These are phyloP conservation scores for Cepaea hortensis DNA, from an alignment of 2,888 invertebrate species.

Conservation along the genomic window DNA sequence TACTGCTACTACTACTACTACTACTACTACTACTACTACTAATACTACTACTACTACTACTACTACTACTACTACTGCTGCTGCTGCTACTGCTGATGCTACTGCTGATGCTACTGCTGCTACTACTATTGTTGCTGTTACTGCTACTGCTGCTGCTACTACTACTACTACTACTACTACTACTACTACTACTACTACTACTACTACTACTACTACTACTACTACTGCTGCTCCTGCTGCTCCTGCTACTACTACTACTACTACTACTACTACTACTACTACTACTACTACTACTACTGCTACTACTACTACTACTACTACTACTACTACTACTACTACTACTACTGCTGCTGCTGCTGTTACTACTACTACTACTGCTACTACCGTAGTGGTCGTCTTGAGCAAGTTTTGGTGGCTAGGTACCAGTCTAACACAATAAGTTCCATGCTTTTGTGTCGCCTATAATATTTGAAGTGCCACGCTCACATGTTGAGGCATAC, in stretches of 20 bases:
- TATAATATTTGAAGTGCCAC: too few relatives aligned
- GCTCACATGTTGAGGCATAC: too few relatives aligned
- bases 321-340: neutral
- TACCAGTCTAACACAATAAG: neutral
- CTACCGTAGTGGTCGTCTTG: neutral
- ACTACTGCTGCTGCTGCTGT: neutral
- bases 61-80: neutral
- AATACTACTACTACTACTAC: neutral
- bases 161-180: conserved; percentile 22
- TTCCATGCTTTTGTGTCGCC: too few relatives aligned
- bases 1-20: conserved; percentile 23
- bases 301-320: neutral
- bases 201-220: conserved; percentile 38
- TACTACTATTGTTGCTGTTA: conserved; percentile 23
- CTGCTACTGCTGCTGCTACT: conserved; percentile 20
- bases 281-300: neutral
- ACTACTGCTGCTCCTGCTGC: conserved; percentile 12
- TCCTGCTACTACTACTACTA: conserved; percentile 9
- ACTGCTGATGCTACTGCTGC: conserved; percentile 13
- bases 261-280: conserved; percentile 12
- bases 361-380: neutral
- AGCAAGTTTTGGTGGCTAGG: neutral
- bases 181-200: conserved; percentile 14
- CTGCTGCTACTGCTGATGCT: neutral
- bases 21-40: neutral